These are phyloP conservation scores for Bathynomus jamesi DNA, from an alignment of 1,140 invertebrate genomes.

Conservation along the genomic window DNA sequence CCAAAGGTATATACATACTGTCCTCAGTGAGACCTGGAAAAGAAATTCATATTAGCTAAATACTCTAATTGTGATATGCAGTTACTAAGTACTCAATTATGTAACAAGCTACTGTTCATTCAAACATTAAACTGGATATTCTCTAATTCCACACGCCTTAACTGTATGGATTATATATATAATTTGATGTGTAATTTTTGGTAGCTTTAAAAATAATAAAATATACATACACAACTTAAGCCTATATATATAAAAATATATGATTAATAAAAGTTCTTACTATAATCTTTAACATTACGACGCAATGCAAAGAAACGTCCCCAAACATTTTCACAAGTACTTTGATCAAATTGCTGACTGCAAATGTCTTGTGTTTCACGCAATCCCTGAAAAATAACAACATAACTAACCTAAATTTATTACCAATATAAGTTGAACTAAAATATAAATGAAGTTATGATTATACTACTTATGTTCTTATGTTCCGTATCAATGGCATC, in stretches of 20 bases:
- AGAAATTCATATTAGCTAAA: no score
- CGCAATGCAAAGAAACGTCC: slow-evolving; percentile 12
- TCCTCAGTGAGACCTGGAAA: not conserved
- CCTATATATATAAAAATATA: not conserved
- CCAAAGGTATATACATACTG: slow-evolving; percentile 3
- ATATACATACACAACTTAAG: not conserved
- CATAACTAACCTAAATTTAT: not conserved
- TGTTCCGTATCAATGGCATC: no score
- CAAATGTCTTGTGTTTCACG: slow-evolving; percentile 18
- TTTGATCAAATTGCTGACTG: slow-evolving; percentile 4
- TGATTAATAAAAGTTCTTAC: not conserved
- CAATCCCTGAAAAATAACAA: slow-evolving; percentile 3
- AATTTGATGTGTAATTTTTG: no score
- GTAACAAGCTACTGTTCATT: not conserved
- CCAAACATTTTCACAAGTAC: slow-evolving; percentile 8
- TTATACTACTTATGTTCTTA: no score
- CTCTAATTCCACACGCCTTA: no score
- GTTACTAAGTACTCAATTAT: no score
- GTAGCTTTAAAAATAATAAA: no score
- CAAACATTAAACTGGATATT: not conserved
- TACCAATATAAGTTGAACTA: no score
- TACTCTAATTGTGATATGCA: no score
- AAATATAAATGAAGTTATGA: no score
- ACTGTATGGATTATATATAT: no score
- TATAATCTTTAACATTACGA: slow-evolving; percentile 12